These are phyloP conservation scores for Netelia melanura DNA, from an alignment of 2,888 invertebrate species.

Conservation along the genomic window DNA sequence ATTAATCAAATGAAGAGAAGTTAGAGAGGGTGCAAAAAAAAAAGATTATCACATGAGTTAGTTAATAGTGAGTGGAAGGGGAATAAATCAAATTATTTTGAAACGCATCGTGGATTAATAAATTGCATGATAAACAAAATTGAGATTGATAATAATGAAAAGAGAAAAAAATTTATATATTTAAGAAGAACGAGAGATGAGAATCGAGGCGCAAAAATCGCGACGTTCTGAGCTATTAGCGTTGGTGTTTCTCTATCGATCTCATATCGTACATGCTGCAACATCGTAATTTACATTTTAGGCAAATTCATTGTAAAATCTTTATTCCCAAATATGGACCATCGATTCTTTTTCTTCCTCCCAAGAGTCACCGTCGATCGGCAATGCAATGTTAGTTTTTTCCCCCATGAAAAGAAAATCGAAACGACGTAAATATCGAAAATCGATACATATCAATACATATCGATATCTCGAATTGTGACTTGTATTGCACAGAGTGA, in stretches of 20 bases:
- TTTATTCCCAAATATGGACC: constrained; percentile 3
- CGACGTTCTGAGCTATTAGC: constrained; percentile 73
- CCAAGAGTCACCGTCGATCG: not conserved
- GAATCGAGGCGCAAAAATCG: constrained; percentile 42
- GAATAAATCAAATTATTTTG: constrained; percentile 1
- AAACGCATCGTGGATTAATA: not conserved
- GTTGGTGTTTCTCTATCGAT: constrained; percentile 64
- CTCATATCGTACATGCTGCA: constrained; percentile 81
- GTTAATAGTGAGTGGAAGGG: constrained; percentile 16
- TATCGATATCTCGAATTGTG: not conserved
- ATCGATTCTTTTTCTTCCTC: not conserved
- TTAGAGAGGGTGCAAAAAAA: constrained; percentile 44
- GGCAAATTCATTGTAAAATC: constrained; percentile 22
- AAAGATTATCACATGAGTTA: constrained; percentile 46
- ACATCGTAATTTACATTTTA: constrained; percentile 78
- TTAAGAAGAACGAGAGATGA: constrained; percentile 44
- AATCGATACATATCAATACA: not conserved
- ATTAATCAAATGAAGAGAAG: constrained; percentile 67
- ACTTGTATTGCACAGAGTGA: no score
- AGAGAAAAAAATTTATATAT: not conserved
- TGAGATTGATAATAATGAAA: constrained; percentile 47
- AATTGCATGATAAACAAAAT: constrained; percentile 56
- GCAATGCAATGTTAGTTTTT: constrained; percentile 19
- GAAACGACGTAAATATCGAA: not conserved
- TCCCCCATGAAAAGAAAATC: not conserved